phyloP scores from a whole-genome alignment of 1,140 invertebrate species.

The Neelides sp. region DNA sequence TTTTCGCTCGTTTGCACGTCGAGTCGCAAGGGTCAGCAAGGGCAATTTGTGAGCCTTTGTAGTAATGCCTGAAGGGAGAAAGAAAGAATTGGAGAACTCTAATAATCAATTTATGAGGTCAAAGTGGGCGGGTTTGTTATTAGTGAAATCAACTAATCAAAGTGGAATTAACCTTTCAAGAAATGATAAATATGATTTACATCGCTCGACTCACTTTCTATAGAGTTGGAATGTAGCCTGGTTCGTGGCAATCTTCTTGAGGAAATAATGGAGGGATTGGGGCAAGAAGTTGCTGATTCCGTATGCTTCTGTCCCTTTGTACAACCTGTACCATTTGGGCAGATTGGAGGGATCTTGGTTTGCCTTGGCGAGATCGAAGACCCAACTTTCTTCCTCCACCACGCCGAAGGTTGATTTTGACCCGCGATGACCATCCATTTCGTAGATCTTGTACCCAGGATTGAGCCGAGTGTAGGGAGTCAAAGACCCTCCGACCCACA shows the following conservation, averaged over 20 bases:
- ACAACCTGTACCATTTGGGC: constrained; percentile 38
- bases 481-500: constrained; percentile 44
- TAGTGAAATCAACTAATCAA: neutral
- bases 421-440: constrained; percentile 41
- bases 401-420: constrained; percentile 30
- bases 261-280: constrained; percentile 15
- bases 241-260: constrained; percentile 25
- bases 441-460: constrained; percentile 51
- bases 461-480: constrained; percentile 43
- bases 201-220: constrained; percentile 13
- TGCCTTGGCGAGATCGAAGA: constrained; percentile 42
- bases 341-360: constrained; percentile 35
- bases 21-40: constrained; percentile 29
- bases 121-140: neutral
- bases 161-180: neutral
- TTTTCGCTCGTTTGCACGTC: constrained; percentile 27
- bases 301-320: constrained; percentile 32
- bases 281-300: constrained; percentile 23
- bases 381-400: constrained; percentile 46
- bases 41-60: constrained; percentile 28
- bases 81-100: neutral
- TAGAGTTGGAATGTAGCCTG: constrained; percentile 16
- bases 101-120: neutral
- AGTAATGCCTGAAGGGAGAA: constrained; percentile 26
- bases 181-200: neutral